A percentile compares a stretch with the other conserved stretches of the same genome.
Evolutionary conservation across 2,113 vertebrate genomes (phyloP).

Genomic region (Lathamus discolor): DNA sequence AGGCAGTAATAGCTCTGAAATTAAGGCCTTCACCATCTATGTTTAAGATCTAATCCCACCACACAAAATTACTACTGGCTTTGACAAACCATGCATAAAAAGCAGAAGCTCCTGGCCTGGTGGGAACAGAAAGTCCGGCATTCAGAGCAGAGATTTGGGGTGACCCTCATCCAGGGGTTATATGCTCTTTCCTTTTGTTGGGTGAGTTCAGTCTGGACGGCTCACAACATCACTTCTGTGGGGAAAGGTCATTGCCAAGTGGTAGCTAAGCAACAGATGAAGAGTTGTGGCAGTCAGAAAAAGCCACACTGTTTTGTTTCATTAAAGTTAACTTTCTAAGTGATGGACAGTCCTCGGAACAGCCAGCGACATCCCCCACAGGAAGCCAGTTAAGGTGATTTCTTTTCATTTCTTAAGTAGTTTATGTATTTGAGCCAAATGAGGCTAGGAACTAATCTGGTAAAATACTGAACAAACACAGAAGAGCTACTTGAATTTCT

Average conservation of each 20-base stretch:
- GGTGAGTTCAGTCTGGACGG: background rate
- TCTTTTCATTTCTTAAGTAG: background rate
- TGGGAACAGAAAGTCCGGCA: background rate
- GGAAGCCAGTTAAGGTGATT: background rate
- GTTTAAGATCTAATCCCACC: background rate
- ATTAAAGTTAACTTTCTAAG: background rate
- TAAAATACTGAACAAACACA: background rate
- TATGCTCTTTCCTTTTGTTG: background rate
- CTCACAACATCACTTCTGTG: background rate
- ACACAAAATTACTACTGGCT: background rate
- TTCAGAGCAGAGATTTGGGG: background rate
- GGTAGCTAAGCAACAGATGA: conserved; percentile 30
- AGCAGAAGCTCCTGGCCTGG: background rate
- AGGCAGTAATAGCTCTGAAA: background rate
- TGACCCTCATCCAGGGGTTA: background rate
- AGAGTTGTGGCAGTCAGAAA: background rate
- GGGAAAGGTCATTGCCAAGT: conserved; percentile 30
- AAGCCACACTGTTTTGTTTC: background rate
- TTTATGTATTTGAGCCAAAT: background rate
- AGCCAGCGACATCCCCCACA: background rate
- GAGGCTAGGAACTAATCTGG: background rate
- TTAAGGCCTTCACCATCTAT: background rate
- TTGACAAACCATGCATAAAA: background rate
- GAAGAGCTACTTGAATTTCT: background rate
- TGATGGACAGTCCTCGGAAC: background rate